These are phyloP conservation scores for Colius striatus DNA, from an alignment of 2,113 vertebrate genomes.

Conservation along the genomic window DNA sequence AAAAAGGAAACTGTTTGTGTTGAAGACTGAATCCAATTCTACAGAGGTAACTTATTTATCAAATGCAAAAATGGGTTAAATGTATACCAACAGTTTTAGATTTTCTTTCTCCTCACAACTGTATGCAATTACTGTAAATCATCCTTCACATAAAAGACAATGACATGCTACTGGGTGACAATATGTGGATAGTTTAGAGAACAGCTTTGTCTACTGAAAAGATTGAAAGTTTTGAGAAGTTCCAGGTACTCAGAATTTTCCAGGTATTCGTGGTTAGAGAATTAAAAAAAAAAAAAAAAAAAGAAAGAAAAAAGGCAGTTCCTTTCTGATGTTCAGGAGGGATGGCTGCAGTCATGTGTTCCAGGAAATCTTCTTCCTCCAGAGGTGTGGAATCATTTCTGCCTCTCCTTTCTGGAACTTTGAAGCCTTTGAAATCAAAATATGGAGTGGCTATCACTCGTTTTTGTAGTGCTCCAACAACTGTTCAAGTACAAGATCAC, in stretches of 20 bases:
- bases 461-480: not conserved
- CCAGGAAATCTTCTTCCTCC: not conserved
- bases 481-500: not conserved
- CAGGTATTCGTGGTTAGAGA: not conserved
- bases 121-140: conserved; percentile 70
- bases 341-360: not conserved
- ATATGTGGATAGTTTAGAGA: conserved; percentile 16
- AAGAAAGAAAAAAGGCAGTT: too few species aligned
- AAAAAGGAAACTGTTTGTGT: conserved; percentile 61
- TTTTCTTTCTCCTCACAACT: conserved; percentile 63
- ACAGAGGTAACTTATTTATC: conserved; percentile 59
- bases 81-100: conserved; percentile 58
- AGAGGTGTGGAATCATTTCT: not conserved
- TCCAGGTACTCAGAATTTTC: not conserved
- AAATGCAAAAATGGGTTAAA: conserved; percentile 57
- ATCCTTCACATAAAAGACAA: conserved; percentile 58
- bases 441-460: not conserved
- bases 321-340: not conserved
- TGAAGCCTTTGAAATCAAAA: not conserved
- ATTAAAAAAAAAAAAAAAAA: not conserved
- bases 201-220: conserved; percentile 46
- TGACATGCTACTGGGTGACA: conserved; percentile 44
- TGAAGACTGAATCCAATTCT: conserved; percentile 51
- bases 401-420: not conserved
- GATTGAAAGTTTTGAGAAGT: conserved; percentile 25